These are phyloP conservation scores for Arnoldichthys spilopterus DNA, from an alignment of 2,797 vertebrate genomes.

Conservation along the genomic window DNA sequence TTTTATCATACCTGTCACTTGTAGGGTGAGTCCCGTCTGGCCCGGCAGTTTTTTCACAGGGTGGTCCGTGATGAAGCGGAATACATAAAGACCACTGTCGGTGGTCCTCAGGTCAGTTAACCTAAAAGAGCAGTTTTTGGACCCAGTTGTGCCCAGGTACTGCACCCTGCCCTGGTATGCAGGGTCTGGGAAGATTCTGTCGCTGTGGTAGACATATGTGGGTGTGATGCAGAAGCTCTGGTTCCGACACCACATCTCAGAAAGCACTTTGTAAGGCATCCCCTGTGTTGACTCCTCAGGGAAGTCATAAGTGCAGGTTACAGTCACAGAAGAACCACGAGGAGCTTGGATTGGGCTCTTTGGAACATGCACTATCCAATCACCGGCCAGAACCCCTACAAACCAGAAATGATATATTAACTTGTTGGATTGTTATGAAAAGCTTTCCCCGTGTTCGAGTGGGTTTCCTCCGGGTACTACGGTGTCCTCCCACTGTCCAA, in stretches of 20 bases:
- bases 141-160: slow-evolving; percentile 70
- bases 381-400: slow-evolving; percentile 63
- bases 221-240: slow-evolving; percentile 72
- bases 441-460: too few relatives aligned
- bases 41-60: slow-evolving; percentile 67
- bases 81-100: slow-evolving; percentile 73
- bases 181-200: slow-evolving; percentile 60
- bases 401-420: not conserved
- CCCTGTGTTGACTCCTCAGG: slow-evolving; percentile 54
- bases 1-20: slow-evolving; percentile 66
- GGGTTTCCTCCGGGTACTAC: too few relatives aligned
- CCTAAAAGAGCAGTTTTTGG: slow-evolving; percentile 73
- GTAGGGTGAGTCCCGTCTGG: slow-evolving; percentile 73
- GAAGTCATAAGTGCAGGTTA: slow-evolving; percentile 77
- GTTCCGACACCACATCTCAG: slow-evolving; percentile 78
- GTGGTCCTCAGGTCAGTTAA: slow-evolving; percentile 69
- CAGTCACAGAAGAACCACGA: slow-evolving; percentile 68
- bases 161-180: slow-evolving; percentile 65
- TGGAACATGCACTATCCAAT: slow-evolving; percentile 71
- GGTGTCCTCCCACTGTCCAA: too few relatives aligned
- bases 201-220: slow-evolving; percentile 77
- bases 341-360: slow-evolving; percentile 62
- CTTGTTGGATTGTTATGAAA: too few relatives aligned
- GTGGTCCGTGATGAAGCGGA: slow-evolving; percentile 72
- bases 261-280: slow-evolving; percentile 53